These are phyloP conservation scores for Microchirus variegatus DNA, from an alignment of 2,797 vertebrate genomes.

Conservation along the genomic window DNA sequence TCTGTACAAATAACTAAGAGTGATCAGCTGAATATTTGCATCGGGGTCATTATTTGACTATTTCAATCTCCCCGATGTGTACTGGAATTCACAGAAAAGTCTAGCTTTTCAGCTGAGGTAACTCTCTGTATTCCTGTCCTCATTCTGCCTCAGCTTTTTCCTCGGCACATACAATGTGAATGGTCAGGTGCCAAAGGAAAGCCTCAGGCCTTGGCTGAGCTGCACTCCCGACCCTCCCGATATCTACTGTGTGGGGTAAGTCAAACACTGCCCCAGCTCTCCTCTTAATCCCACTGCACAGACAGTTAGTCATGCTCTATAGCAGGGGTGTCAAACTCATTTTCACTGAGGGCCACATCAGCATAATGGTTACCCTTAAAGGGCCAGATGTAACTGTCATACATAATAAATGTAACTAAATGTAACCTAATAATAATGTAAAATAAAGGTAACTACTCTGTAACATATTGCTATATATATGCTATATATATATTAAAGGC, in stretches of 20 bases:
- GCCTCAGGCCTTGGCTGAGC: slow-evolving; percentile 88
- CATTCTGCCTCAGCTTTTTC: slow-evolving; percentile 85
- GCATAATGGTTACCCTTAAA: no score
- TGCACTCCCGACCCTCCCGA: slow-evolving; percentile 87
- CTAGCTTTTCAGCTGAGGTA: background rate
- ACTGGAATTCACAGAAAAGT: background rate
- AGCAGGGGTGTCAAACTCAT: no score
- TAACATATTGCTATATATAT: no score
- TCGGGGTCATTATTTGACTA: background rate
- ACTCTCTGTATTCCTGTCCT: background rate
- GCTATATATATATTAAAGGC: no score
- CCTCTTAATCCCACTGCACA: slow-evolving; percentile 33
- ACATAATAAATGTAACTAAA: no score
- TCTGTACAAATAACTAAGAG: no score
- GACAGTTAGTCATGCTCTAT: slow-evolving; percentile 22
- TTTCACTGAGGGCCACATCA: no score
- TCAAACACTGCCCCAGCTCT: slow-evolving; percentile 8
- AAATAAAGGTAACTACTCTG: no score
- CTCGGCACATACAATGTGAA: slow-evolving; percentile 97
- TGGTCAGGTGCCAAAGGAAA: slow-evolving; percentile 90
- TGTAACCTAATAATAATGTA: no score
- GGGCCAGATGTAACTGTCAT: no score
- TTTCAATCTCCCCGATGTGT: slow-evolving; percentile 8
- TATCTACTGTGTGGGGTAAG: slow-evolving; percentile 94
- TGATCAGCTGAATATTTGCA: background rate